Base-by-base conservation (phyloP, 2,888 invertebrate genomes). In the Dicyrtomina minuta region DNA sequence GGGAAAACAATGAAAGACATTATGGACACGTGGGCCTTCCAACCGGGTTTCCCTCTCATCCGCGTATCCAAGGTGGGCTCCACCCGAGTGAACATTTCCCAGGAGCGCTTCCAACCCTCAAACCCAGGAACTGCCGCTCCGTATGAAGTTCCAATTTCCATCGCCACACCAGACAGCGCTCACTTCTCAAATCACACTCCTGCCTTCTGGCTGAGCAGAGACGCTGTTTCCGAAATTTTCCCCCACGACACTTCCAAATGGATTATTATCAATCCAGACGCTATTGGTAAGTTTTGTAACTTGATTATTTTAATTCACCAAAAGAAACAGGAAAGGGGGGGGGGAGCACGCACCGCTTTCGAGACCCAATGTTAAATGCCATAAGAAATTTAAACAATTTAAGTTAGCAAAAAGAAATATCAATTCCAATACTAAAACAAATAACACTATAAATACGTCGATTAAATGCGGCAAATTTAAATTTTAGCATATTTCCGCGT, bases 11-110 rank as follows among this genome's bases (percentile, higher is more conserved):
- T 77, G 39, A 74, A 76, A 33, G 8, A 3, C 8, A 33, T 33
- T 8, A 33, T 33, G 77, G 75, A 78, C 55, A 75, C 76, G 15
- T 78, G 78, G 78, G 76, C 78, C 1, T 64, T 74, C 1, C 75
- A 77, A 62, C 44, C 74, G 1, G 75, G 77, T 12, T 77, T 72
- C 62, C 78, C 78, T 5, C 33, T 33, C 33, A 33, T 33, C 8
- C 33, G 33, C 3, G 77, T 77, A 1, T 68, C 70, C 26, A 60
- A 64, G 22, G 71, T 71, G 10, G 62, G 55, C 22, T 1, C 65
- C 5, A 61, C 49, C 10, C 55, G 66, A 27, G 46, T 65, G 15
- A 67, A 64, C n/a, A 55, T 78, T 12, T 74, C 76, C 2, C 78
- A 78, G 71, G 61, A 61, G 17, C 8, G 24, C 20, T 33, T 33